Percentiles rank a stretch among this genome's conserved stretches.
These are phyloP conservation scores for Pangasius macronema DNA, from an alignment of 2,797 vertebrate genomes.

Conservation along the genomic window DNA sequence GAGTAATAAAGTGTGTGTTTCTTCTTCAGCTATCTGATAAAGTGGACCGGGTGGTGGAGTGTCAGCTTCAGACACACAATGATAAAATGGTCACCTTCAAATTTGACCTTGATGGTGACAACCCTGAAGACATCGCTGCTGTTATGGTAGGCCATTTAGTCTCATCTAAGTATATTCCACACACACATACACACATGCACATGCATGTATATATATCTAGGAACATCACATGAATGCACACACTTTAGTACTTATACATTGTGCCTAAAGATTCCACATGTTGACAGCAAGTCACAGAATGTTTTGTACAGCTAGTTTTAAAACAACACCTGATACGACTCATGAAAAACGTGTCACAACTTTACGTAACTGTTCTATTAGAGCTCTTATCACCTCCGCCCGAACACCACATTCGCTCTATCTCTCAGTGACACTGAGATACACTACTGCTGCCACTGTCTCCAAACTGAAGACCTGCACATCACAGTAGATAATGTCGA, in stretches of 20 bases:
- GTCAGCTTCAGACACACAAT: slow-evolving; percentile 97
- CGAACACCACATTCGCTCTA: slow-evolving; percentile 5
- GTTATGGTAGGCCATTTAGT: slow-evolving; percentile 84
- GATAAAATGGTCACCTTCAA: slow-evolving; percentile 99
- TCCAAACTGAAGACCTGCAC: neutral
- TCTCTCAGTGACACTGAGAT: slow-evolving; percentile 20
- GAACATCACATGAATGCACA: neutral
- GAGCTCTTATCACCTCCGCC: slow-evolving; percentile 30
- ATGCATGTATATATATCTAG: neutral
- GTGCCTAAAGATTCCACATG: neutral
- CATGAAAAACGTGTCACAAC: neutral
- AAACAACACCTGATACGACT: slow-evolving; percentile 1
- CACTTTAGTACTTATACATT: neutral
- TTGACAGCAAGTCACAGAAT: slow-evolving; percentile 5
- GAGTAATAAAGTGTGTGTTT: slow-evolving; percentile 21
- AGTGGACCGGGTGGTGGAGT: slow-evolving; percentile 94
- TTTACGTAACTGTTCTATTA: slow-evolving; percentile 5
- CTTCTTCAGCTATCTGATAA: slow-evolving; percentile 88
- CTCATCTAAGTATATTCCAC: neutral
- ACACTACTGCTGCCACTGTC: neutral
- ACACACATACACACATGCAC: neutral
- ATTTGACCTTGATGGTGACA: slow-evolving; percentile 96
- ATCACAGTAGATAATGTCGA: neutral
- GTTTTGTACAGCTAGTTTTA: neutral
- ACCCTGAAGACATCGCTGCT: slow-evolving; percentile 90